These are phyloP conservation scores for Miichthys miiuy DNA, from an alignment of 2,797 vertebrate species.

Conservation along the genomic window DNA sequence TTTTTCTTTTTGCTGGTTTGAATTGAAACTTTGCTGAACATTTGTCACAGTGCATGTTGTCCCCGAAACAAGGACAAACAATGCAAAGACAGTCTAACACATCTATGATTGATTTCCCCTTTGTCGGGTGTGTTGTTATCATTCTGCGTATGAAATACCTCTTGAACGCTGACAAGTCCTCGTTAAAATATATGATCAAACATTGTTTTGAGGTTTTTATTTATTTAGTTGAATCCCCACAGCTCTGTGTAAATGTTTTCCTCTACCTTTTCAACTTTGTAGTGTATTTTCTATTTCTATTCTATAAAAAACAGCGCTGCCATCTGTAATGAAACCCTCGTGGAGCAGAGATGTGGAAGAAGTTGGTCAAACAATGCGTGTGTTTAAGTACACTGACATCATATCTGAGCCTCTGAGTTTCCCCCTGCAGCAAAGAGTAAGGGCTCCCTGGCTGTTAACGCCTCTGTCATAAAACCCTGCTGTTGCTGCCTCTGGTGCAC, in stretches of 20 bases:
- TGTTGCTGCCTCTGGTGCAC: constrained; percentile 30
- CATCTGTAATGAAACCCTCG: constrained; percentile 24
- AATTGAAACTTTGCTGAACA: constrained; percentile 3
- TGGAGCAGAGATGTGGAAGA: constrained; percentile 27
- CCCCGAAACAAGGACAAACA: neutral
- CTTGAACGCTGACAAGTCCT: constrained; percentile 20
- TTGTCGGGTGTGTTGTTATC: constrained; percentile 1
- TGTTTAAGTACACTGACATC: constrained; percentile 43
- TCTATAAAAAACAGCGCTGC: neutral
- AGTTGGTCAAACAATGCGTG: constrained; percentile 10
- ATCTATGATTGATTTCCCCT: neutral
- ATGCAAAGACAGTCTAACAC: neutral
- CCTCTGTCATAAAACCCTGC: constrained; percentile 54
- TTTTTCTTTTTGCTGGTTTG: constrained; percentile 17
- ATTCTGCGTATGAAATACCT: neutral
- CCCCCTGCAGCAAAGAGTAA: constrained; percentile 50
- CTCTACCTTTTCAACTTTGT: constrained; percentile 40
- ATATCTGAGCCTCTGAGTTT: constrained; percentile 24
- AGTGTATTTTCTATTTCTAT: neutral
- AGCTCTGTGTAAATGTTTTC: constrained; percentile 24
- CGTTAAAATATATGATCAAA: constrained; percentile 48
- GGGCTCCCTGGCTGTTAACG: constrained; percentile 20
- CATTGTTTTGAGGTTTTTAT: constrained; percentile 23
- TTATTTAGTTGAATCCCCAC: constrained; percentile 31
- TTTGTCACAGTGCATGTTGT: neutral